A percentile compares a stretch with the other conserved stretches of the same genome.
Conservation (phyloP, 2,113 vertebrate species). For the Scopus umbretta region DNA sequence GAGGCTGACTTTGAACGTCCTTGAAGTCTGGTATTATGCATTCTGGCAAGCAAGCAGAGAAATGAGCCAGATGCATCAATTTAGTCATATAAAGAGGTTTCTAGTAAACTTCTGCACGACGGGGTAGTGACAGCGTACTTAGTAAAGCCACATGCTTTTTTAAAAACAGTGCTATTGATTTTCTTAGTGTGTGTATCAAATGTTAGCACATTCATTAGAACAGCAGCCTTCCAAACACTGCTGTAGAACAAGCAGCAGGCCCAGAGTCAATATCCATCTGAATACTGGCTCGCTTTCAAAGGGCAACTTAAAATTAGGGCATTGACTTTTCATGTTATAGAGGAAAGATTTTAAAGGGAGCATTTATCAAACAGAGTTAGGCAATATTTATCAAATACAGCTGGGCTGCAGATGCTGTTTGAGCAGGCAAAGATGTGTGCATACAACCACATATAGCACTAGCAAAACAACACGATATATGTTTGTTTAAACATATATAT, state of each 20-base stretch:
- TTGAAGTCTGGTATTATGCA: slow-evolving; percentile 10
- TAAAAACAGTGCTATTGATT: slow-evolving; percentile 58
- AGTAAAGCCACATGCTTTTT: slow-evolving; percentile 38
- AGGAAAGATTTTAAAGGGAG: slow-evolving; percentile 36
- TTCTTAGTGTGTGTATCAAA: slow-evolving; percentile 48
- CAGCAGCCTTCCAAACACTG: slow-evolving; percentile 41
- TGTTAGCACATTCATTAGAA: slow-evolving; percentile 54
- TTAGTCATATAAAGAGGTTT: slow-evolving; percentile 19
- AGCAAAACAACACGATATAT: background rate
- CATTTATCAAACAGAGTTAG: slow-evolving; percentile 38
- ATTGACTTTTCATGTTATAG: slow-evolving; percentile 45
- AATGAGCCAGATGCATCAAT: slow-evolving; percentile 28
- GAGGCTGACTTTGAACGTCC: slow-evolving; percentile 27
- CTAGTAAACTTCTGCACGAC: slow-evolving; percentile 29
- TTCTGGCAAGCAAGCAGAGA: slow-evolving; percentile 4
- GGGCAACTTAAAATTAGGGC: slow-evolving; percentile 42
- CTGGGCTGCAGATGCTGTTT: background rate
- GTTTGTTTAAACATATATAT: background rate
- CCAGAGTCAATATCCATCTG: slow-evolving; percentile 1
- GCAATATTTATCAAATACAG: slow-evolving; percentile 2
- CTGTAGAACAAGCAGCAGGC: slow-evolving; percentile 51
- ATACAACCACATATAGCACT: background rate
- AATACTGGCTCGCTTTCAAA: slow-evolving; percentile 44
- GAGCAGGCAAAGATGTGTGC: background rate
- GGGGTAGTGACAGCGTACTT: slow-evolving; percentile 3